phyloP scores from a whole-genome alignment of 2,113 vertebrate species.

The Melanocharis versteri region DNA sequence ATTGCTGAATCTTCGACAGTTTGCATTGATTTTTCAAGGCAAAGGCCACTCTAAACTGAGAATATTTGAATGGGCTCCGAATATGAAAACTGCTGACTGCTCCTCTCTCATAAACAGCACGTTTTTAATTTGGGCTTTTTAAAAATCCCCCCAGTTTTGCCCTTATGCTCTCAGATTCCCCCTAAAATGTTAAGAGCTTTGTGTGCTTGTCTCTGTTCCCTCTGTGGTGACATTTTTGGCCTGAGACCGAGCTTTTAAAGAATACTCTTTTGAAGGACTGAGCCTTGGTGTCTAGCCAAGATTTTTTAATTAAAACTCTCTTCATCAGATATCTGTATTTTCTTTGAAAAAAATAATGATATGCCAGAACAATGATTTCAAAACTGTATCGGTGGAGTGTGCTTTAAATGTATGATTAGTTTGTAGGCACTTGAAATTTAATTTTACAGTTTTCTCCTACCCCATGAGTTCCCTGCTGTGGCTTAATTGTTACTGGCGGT shows the following conservation, averaged over 20 bases:
- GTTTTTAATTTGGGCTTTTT: background rate
- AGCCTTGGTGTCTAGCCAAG: background rate
- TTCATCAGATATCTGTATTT: background rate
- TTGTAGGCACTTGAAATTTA: background rate
- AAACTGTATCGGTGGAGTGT: background rate
- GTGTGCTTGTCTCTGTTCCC: background rate
- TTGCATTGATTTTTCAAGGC: background rate
- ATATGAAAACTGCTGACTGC: background rate
- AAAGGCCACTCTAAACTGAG: background rate
- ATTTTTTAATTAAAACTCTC: background rate
- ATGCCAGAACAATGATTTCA: background rate
- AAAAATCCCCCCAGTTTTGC: background rate
- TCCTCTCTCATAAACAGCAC: background rate
- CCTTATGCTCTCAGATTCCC: background rate
- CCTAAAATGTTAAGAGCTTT: background rate
- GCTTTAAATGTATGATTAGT: background rate
- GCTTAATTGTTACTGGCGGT: slow-evolving; percentile 1
- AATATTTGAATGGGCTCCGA: background rate
- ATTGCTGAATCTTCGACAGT: background rate
- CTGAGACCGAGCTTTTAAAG: background rate
- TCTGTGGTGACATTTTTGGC: background rate
- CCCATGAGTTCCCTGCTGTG: background rate
- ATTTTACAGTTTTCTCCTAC: background rate
- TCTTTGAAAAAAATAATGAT: background rate
- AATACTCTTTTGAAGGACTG: background rate